Percentiles rank a stretch among this genome's conserved stretches.
These are phyloP conservation scores for Pseudochirops corinnae DNA, from an alignment of 2,797 vertebrate species.

Conservation along the genomic window DNA sequence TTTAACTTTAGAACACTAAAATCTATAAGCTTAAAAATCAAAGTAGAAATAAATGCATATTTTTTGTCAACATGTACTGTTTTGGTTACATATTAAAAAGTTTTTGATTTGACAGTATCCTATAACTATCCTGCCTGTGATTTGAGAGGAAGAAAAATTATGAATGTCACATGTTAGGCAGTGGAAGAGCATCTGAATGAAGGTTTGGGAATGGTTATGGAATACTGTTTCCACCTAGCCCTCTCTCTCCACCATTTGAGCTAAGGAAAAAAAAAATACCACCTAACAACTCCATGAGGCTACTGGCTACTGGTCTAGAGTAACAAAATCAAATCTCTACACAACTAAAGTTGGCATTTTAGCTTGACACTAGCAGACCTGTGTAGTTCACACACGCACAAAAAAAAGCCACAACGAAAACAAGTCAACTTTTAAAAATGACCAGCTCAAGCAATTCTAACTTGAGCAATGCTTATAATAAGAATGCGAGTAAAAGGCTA, in stretches of 20 bases:
- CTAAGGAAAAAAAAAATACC: constrained; percentile 28
- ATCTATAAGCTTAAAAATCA: constrained; percentile 75
- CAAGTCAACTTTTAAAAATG: constrained; percentile 60
- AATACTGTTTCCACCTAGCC: constrained; percentile 41
- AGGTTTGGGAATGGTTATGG: constrained; percentile 37
- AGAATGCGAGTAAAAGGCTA: constrained; percentile 56
- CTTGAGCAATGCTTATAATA: constrained; percentile 66
- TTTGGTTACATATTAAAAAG: constrained; percentile 78
- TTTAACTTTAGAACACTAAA: constrained; percentile 67
- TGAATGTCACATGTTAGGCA: constrained; percentile 61
- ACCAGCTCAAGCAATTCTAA: constrained; percentile 68
- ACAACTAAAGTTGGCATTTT: constrained; percentile 60
- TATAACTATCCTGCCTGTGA: constrained; percentile 31
- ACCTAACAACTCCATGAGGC: constrained; percentile 36
- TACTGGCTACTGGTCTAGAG: constrained; percentile 45
- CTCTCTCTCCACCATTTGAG: constrained; percentile 58
- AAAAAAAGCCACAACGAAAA: constrained; percentile 55
- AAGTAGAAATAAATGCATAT: constrained; percentile 74
- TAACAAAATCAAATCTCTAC: constrained; percentile 70
- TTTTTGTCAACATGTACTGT: constrained; percentile 79
- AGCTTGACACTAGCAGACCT: constrained; percentile 38
- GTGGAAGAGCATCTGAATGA: constrained; percentile 49
- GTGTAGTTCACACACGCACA: not conserved
- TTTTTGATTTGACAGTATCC: constrained; percentile 50
- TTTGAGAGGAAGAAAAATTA: constrained; percentile 64